These are phyloP conservation scores for Liodrosophila aerea DNA, from an alignment of 2,888 invertebrate species.

Conservation along the genomic window DNA sequence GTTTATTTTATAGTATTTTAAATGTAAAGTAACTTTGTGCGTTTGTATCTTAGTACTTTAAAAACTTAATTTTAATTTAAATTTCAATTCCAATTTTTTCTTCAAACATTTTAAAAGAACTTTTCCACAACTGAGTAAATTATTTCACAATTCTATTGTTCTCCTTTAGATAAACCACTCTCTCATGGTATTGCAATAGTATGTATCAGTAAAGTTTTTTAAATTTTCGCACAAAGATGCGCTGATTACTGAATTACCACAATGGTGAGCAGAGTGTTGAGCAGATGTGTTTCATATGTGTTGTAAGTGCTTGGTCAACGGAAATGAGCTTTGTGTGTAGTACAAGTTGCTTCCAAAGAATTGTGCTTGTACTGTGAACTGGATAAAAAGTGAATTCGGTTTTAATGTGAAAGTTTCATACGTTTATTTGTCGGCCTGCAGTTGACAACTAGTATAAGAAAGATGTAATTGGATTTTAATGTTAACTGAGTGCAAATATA, in stretches of 20 bases:
- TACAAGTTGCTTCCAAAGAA: conserved; percentile 4
- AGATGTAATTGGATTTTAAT: conserved; percentile 28
- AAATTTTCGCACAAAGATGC: conserved; percentile 1
- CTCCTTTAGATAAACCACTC: background rate
- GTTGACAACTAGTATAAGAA: conserved; percentile 14
- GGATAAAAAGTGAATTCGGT: background rate
- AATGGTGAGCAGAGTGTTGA: conserved; percentile 1
- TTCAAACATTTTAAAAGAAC: no score
- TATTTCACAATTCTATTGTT: no score
- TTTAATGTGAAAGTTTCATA: conserved; percentile 5
- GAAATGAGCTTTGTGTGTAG: conserved; percentile 27
- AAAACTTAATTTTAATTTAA: no score
- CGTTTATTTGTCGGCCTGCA: background rate
- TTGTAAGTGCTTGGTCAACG: conserved; percentile 7
- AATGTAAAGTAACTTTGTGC: no score
- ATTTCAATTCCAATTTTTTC: no score
- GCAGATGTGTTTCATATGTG: conserved; percentile 2
- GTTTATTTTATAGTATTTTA: no score
- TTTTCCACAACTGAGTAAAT: no score
- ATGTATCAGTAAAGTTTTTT: background rate
- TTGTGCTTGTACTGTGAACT: no score
- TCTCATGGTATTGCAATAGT: background rate
- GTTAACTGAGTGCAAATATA: conserved; percentile 24
- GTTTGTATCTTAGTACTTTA: no score
- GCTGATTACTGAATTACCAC: background rate